phyloP scores from a whole-genome alignment of 2,113 vertebrate genomes.

The Neomonachus schauinslandi region DNA sequence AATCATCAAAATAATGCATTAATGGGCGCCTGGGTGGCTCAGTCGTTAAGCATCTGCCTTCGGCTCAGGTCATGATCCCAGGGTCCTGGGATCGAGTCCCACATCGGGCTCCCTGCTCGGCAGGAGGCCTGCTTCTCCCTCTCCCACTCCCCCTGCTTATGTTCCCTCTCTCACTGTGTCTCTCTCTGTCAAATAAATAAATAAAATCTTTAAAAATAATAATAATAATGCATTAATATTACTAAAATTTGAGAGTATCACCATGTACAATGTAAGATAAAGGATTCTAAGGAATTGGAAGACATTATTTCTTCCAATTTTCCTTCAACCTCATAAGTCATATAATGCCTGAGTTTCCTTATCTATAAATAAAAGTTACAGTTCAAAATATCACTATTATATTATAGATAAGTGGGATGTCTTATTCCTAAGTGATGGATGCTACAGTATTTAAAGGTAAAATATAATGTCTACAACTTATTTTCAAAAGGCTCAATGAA shows the following conservation, averaged over 20 bases:
- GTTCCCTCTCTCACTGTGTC: too few species aligned
- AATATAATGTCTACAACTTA: neutral
- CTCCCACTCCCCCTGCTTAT: too few species aligned
- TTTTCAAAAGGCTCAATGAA: neutral
- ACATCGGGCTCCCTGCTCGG: too few species aligned
- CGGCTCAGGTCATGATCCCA: too few species aligned
- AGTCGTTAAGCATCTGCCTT: too few species aligned
- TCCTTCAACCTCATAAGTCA: neutral
- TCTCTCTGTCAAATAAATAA: too few species aligned
- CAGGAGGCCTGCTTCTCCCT: too few species aligned
- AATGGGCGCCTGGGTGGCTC: too few species aligned
- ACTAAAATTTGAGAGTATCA: neutral
- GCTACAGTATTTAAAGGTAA: neutral
- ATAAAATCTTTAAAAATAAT: too few species aligned
- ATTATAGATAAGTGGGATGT: neutral
- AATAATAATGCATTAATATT: neutral
- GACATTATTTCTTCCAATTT: neutral
- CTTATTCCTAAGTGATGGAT: neutral
- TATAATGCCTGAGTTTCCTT: neutral
- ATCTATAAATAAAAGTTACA: neutral
- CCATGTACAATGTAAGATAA: neutral
- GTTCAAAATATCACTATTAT: neutral
- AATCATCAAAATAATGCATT: neutral
- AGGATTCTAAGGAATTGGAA: neutral
- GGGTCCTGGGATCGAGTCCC: too few species aligned